Conservation (phyloP, 2,113 vertebrate species). For the Syngnathus scovelli region DNA sequence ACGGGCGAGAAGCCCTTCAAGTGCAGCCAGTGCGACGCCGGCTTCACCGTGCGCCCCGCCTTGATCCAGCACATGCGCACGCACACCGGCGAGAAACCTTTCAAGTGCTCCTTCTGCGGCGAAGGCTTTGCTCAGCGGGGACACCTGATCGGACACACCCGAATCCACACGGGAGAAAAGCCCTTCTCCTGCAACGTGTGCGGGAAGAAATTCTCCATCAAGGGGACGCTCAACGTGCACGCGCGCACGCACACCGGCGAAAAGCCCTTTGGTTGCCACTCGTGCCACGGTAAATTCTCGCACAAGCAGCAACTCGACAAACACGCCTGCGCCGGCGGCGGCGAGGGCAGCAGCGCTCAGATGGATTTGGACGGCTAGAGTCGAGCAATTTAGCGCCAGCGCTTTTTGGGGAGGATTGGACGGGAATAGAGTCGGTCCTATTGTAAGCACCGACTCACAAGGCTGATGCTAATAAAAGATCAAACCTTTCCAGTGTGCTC, state of each 20-base stretch:
- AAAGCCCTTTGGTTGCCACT: not conserved
- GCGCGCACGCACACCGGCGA: not conserved
- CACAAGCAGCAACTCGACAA: not conserved
- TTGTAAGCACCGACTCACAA: no score
- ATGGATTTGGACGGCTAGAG: not conserved
- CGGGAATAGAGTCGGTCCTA: not conserved
- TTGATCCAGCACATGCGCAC: not conserved
- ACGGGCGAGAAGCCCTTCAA: conserved; percentile 1
- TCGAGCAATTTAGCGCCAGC: no score
- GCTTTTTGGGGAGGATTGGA: not conserved
- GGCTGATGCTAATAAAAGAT: not conserved
- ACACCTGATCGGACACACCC: not conserved
- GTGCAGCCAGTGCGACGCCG: not conserved
- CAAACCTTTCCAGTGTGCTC: no score
- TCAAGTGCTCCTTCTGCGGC: conserved; percentile 1
- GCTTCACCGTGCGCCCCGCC: not conserved
- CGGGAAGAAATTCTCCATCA: not conserved
- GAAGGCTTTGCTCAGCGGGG: not conserved
- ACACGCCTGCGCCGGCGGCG: not conserved
- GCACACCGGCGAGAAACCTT: not conserved
- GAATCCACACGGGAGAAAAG: not conserved
- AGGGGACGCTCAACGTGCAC: not conserved
- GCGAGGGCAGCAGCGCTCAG: not conserved
- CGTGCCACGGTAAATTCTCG: not conserved
- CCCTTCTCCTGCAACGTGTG: not conserved